Evolutionary conservation across 2,113 vertebrate genomes (phyloP).

Genomic region (Gadus macrocephalus): DNA sequence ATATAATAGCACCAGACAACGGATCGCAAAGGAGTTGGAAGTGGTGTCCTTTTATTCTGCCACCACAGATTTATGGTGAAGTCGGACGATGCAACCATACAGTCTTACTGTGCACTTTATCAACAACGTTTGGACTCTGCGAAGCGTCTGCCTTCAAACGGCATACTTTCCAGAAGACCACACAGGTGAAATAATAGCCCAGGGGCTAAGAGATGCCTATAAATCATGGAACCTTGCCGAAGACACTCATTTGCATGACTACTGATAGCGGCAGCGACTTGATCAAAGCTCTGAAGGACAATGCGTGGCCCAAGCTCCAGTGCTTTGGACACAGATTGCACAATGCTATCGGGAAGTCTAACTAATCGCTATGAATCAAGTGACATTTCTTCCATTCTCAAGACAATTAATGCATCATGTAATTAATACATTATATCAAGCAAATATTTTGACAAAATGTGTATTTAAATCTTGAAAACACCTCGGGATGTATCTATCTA

Average conservation of each 20-base stretch:
- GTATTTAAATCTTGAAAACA: too few relatives aligned
- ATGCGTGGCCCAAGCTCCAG: slow-evolving; percentile 9
- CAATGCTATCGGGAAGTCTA: too few relatives aligned
- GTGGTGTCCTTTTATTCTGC: not conserved
- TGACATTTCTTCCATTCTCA: too few relatives aligned
- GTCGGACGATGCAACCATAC: not conserved
- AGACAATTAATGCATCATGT: too few relatives aligned
- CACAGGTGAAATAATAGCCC: not conserved
- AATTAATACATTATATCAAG: too few relatives aligned
- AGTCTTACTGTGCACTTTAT: slow-evolving; percentile 12
- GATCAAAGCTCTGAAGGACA: slow-evolving; percentile 8
- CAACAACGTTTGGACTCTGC: not conserved
- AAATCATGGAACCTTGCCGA: too few relatives aligned
- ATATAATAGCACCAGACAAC: not conserved
- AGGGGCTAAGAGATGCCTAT: too few relatives aligned
- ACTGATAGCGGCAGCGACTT: slow-evolving; percentile 10
- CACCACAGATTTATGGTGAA: slow-evolving; percentile 18
- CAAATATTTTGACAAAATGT: too few relatives aligned
- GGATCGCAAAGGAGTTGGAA: not conserved
- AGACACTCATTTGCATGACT: too few relatives aligned
- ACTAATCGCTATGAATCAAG: too few relatives aligned
- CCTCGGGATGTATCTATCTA: too few relatives aligned
- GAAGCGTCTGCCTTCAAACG: slow-evolving; percentile 21
- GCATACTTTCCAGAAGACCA: slow-evolving; percentile 23
- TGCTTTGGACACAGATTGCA: slow-evolving; percentile 13